Base-by-base conservation (phyloP, 2,113 vertebrate genomes). In the Gasterosteus aculeatus region DNA sequence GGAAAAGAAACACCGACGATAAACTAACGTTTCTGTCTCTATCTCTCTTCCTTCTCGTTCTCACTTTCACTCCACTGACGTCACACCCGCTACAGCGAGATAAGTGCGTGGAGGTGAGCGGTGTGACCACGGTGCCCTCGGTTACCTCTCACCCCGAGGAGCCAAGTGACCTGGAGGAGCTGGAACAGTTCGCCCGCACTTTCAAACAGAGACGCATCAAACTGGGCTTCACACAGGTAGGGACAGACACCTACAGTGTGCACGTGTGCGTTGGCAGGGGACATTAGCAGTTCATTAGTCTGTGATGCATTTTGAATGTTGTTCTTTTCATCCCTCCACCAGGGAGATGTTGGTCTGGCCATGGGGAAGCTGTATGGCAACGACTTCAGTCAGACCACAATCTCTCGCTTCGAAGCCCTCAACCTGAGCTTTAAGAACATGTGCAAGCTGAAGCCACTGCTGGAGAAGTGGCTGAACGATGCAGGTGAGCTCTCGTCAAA, bases 401-500 rank as follows among this genome's bases (percentile, higher is more conserved):
- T 98, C 91, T 98, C 96, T 33, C 96, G 96, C 90, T 98, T 97
- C 2, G 96, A 98, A 87, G 96, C 96, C 22, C 96, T 98, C 78
- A 98, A 98, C 82, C 91, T 98, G 88, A 98, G 96, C 94, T 98
- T 98, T 89, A 98, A 98, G 93, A 98, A 98, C 92, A 98, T 98
- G 96, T 98, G 96, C 93, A 98, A 98, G 87, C 95, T 98, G 70
- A 97, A 97, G 88, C 96, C 96, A 14, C 95, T 98, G 82, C 90
- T 98, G 86, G 96, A 98, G 91, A 98, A 97, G 87, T 98, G 96
- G 96, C 96, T 98, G 78, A 97, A 93, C 1, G 96, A 98, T 4
- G 96, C 96, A 83, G 96, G 96, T 97, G 84, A 87, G 72, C 16
- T 22, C 5, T 39, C 46, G 2, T 53, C 29, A 4, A 10, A 33